A percentile compares a stretch with the other conserved stretches of the same genome.
Conservation (phyloP, 2,888 invertebrate genomes). For the Exephanes ischioxanthus region DNA sequence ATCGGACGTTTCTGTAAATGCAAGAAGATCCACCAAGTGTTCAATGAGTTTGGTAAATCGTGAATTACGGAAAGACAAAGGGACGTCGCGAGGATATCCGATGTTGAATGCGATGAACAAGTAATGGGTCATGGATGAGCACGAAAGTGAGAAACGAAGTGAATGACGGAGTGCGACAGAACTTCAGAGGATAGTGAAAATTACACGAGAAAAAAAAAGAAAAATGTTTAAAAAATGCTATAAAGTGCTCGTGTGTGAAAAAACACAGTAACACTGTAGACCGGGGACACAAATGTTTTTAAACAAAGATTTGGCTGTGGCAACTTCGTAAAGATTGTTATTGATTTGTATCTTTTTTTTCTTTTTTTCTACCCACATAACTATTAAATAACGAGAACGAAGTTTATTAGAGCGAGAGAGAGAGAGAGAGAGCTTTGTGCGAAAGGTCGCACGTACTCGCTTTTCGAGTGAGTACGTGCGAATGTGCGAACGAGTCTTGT, state of each 20-base stretch:
- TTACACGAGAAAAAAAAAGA: conserved; percentile 14
- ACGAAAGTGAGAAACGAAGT: too few species aligned
- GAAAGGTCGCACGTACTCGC: conserved; percentile 11
- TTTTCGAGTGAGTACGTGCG: conserved; percentile 25
- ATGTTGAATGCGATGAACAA: conserved; percentile 40
- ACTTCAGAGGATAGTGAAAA: conserved; percentile 27
- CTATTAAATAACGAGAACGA: conserved; percentile 64
- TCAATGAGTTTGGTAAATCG: conserved; percentile 77
- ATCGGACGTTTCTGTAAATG: conserved; percentile 65
- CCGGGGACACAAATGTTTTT: conserved; percentile 73
- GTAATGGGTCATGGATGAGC: conserved; percentile 29
- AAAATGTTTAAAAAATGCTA: conserved; percentile 32
- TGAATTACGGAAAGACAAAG: conserved; percentile 59
- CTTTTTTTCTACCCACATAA: conserved; percentile 71
- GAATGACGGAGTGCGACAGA: too few species aligned
- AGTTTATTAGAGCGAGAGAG: conserved; percentile 55
- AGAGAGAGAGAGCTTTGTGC: conserved; percentile 32
- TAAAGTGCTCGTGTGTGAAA: conserved; percentile 24
- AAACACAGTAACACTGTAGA: conserved; percentile 56
- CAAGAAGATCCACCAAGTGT: conserved; percentile 82
- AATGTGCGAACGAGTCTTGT: conserved; percentile 40
- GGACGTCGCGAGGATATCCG: conserved; percentile 46
- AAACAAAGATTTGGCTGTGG: conserved; percentile 81
- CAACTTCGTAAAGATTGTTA: conserved; percentile 77
- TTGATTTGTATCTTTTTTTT: conserved; percentile 74